Base-by-base conservation (phyloP, 2,113 vertebrate species). In the Heterocephalus glaber region DNA sequence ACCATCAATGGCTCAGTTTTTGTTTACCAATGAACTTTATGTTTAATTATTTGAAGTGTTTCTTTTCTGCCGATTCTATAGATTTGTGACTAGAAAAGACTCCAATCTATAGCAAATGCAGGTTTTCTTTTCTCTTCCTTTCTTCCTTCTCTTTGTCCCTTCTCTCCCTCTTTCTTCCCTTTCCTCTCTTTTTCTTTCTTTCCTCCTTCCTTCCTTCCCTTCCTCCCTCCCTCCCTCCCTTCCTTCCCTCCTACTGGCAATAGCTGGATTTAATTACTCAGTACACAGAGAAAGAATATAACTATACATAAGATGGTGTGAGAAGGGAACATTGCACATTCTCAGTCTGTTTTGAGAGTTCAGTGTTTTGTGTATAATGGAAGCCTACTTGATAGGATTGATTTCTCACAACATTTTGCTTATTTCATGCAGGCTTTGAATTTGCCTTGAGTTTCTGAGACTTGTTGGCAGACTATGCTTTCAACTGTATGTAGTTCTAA, bases 391-490 rank as follows among this genome's bases (percentile, higher is more conserved):
- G 5, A 56, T 63, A 54, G 17, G 60, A 93, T 76, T 86, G 20
- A 54, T 92, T 89, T 65, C 30, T 95, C 16, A 92, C 35, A 87
- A 66, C 58, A 13, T 85, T 90, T 86, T 79, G n/a, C 38, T 84
- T 92, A 44, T 60, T 89, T 96, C 30, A n/a, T n/a, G 12, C 58
- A 89, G 81, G 61, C 47, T 87, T 87, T 66, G 49, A 95, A 89
- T 70, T 96, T 95, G 47, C 26, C 58, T 89, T 74, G 7, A 66
- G 83, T 83, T 26, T 77, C 89, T 81, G 81, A 88, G 60, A 77
- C 33, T 60, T 92, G 28, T 66, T 52, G 47, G 44, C 41, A 14
- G 22, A 82, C 7, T 54, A 17, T 72, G 28, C 13, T 94, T 89
- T 83, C 17, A 76, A 66, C 44, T 5, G 17, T 54, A 28, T 47